Evolutionary conservation across 2,888 invertebrate species (phyloP), one percentile per base, ranked within the genome.

Genomic region (Notodonta dromedarius): DNA sequence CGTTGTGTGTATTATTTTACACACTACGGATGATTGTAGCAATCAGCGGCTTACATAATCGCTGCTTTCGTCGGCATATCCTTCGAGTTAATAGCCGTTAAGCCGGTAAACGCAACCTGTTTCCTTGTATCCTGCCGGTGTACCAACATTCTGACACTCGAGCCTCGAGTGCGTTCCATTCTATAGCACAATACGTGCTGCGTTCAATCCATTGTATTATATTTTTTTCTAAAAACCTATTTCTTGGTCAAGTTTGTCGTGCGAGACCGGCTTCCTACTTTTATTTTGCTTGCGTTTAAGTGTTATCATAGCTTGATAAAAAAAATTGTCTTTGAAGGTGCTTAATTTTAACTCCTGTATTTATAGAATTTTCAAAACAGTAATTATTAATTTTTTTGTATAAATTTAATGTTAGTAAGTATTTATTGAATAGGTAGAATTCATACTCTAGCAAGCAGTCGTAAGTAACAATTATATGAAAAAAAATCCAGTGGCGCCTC

Each of bases 81-180:
- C 54, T 54, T 39, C 54, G 39, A 54, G 8, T 8, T 54, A 54
- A 54, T 54, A 9, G 13, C 35, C 39, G 14, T n/a, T 14, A n/a
- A 35, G 39, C 54, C 52, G 14, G 54, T 54, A 39, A 54, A 39
- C 9, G 56, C 56, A 56, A 56, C 56, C 44, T 56, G 56, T 44
- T 56, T 24, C 24, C 12, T 13, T 24, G 24, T 11, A 44, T 44
- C 56, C 56, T 54, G 54, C 39, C 12, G 9, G 32, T 54, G 39
- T 54, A 54, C 54, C 39, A 54, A 54, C n/a, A 54, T 39, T 52
- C 32, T 6, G 9, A 7, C 12, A 3, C 9, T 39, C 50, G 9
- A 14, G 50, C 11, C 14, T 16, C 16, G 9, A 16, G 50, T 50
- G 11, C 16, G 50, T 16, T 54, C 54, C 24, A 39, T 54, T 54